Conservation (phyloP, 2,113 vertebrate genomes). For the Podilymbus podiceps region DNA sequence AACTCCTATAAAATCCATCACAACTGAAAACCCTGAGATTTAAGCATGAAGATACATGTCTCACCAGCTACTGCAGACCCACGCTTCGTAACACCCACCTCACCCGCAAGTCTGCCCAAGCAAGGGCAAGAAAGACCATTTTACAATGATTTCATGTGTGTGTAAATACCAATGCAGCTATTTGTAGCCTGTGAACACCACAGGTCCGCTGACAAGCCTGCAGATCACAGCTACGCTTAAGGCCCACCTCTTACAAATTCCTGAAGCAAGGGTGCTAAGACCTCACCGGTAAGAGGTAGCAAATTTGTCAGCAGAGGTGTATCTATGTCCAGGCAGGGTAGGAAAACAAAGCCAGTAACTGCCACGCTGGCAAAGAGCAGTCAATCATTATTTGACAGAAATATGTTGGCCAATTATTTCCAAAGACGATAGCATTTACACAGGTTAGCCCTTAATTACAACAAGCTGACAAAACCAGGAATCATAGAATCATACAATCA, state of each 20-base stretch:
- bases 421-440: accelerated
- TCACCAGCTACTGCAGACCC: neutral
- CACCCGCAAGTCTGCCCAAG: neutral
- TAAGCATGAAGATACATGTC: neutral
- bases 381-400: neutral
- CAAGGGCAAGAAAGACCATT: neutral
- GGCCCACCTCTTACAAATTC: neutral
- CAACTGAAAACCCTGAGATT: neutral
- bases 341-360: neutral
- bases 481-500: no score
- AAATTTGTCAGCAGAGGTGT: neutral
- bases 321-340: neutral
- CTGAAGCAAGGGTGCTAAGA: neutral
- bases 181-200: neutral
- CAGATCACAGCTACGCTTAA: neutral
- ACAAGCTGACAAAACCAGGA: neutral
- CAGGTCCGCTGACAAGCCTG: neutral
- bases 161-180: neutral
- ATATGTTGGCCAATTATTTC: neutral
- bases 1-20: neutral
- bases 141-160: neutral
- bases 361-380: neutral
- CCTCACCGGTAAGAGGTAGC: neutral
- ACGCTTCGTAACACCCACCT: neutral
- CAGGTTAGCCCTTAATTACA: neutral